These are phyloP conservation scores for Cordilura impudica DNA, from an alignment of 2,888 invertebrate species.

Conservation along the genomic window DNA sequence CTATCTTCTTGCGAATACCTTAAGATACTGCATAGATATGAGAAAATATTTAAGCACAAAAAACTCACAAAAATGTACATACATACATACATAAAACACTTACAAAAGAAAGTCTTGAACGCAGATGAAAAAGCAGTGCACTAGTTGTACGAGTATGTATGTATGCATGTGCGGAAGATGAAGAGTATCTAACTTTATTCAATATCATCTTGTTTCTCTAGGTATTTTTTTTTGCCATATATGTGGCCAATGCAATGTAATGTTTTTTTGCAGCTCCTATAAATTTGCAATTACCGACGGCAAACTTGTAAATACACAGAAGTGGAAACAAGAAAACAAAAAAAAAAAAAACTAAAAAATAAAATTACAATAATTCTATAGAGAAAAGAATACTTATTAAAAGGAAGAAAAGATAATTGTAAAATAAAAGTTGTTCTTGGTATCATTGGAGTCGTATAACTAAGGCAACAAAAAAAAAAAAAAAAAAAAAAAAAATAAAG, in stretches of 20 bases:
- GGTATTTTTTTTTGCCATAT: neutral
- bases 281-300: conserved; percentile 56
- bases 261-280: conserved; percentile 8
- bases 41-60: neutral
- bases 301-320: conserved; percentile 32
- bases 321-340: conserved; percentile 11
- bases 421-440: conserved; percentile 47
- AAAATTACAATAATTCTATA: conserved; percentile 28
- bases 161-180: too few species aligned
- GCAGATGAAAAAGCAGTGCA: neutral
- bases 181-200: conserved; percentile 9
- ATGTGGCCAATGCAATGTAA: neutral
- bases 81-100: neutral
- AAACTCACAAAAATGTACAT: neutral
- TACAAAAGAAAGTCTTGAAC: neutral
- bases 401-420: conserved; percentile 45
- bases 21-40: conserved; percentile 30
- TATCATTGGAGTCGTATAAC: conserved; percentile 20
- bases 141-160: too few species aligned
- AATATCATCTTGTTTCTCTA: conserved; percentile 21
- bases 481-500: conserved; percentile 8
- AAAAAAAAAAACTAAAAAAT: neutral
- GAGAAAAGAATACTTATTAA: conserved; percentile 1
- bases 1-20: conserved; percentile 29
- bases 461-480: conserved; percentile 2